Evolutionary conservation across 2,888 invertebrate genomes (phyloP).

Genomic region (Platypus cylindrus): DNA sequence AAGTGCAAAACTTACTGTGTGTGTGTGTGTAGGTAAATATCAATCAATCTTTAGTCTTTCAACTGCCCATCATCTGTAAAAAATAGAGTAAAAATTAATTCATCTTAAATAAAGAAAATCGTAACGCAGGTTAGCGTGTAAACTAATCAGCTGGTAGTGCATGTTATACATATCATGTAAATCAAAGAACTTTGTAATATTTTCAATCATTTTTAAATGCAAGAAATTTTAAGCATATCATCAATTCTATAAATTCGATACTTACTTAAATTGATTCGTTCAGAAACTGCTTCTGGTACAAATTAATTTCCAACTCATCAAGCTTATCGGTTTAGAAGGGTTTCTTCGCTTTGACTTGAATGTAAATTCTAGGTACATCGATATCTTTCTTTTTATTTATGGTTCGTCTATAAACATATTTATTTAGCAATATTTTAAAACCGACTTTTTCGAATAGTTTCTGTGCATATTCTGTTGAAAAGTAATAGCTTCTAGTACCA

Average conservation of each 20-base stretch:
- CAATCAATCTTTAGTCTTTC: too few species aligned
- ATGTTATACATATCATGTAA: conserved; percentile 12
- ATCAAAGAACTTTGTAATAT: too few species aligned
- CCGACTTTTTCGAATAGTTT: conserved; percentile 54
- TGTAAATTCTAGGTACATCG: conserved; percentile 82
- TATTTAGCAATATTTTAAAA: conserved; percentile 54
- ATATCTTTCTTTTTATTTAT: conserved; percentile 86
- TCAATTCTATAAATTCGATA: too few species aligned
- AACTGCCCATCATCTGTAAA: too few species aligned
- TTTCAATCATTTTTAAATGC: too few species aligned
- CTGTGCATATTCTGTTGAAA: conserved; percentile 56
- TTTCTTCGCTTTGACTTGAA: conserved; percentile 69
- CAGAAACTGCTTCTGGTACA: too few species aligned
- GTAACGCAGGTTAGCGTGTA: too few species aligned
- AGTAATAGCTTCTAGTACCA: conserved; percentile 83
- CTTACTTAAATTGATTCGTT: too few species aligned
- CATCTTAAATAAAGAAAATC: too few species aligned
- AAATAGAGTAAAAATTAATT: conserved; percentile 1
- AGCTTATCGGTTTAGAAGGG: conserved; percentile 3
- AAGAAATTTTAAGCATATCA: too few species aligned
- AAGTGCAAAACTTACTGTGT: too few species aligned
- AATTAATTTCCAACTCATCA: conserved; percentile 16
- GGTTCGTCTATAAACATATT: conserved; percentile 78
- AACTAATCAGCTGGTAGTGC: conserved; percentile 16
- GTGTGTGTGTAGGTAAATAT: too few species aligned